A percentile compares a stretch with the other conserved stretches of the same genome.
phyloP scores from a whole-genome alignment of 2,797 vertebrate genomes.

The Lutra lutra region DNA sequence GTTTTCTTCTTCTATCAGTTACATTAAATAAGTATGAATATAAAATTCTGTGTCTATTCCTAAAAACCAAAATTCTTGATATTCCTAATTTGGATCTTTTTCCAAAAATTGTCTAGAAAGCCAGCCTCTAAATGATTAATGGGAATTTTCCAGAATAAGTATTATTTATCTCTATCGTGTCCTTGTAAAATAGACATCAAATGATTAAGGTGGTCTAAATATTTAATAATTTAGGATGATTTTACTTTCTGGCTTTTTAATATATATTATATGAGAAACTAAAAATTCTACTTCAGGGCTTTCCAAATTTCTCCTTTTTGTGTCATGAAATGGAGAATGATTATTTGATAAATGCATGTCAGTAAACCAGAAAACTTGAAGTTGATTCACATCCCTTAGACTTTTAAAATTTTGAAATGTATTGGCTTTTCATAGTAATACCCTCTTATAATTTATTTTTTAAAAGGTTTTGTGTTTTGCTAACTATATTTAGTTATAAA shows the following conservation, averaged over 20 bases:
- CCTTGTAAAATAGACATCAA: not conserved
- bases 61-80: not conserved
- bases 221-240: conserved; percentile 45
- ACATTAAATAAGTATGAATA: not conserved
- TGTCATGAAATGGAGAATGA: conserved; percentile 14
- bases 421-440: conserved; percentile 16
- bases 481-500: conserved; percentile 8
- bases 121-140: not conserved
- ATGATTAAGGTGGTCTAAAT: not conserved
- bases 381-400: not conserved
- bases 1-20: not conserved
- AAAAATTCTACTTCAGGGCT: not conserved
- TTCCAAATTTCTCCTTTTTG: conserved; percentile 36
- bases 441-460: conserved; percentile 14
- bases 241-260: conserved; percentile 28
- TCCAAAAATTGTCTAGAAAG: conserved; percentile 15
- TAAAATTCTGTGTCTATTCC: not conserved
- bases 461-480: not conserved
- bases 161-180: not conserved
- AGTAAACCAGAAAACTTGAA: conserved; percentile 27
- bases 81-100: conserved; percentile 17
- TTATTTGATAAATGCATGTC: conserved; percentile 26
- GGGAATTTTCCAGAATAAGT: conserved; percentile 22
- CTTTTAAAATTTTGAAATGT: conserved; percentile 27
- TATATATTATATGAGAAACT: not conserved